Percentiles rank a stretch among this genome's conserved stretches.
phyloP scores from a whole-genome alignment of 2,888 invertebrate genomes.

The Cosmia trapezina region DNA sequence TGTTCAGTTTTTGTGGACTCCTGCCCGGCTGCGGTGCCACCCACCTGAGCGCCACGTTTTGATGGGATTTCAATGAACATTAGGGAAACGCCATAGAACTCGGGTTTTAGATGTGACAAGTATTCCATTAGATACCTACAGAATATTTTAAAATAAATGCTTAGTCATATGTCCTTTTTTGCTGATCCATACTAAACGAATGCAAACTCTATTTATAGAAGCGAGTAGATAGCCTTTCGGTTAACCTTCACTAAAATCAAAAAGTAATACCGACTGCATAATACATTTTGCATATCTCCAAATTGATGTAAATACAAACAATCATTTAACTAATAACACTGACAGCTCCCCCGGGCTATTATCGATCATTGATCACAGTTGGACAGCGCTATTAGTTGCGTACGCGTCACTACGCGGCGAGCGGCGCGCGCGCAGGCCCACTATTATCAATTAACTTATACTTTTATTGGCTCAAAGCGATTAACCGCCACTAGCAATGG shows the following conservation, averaged over 20 bases:
- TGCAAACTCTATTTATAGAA: no score
- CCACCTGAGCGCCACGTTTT: constrained; percentile 52
- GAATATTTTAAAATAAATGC: background rate
- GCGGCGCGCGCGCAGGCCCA: constrained; percentile 51
- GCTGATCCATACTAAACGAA: background rate
- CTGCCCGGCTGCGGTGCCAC: constrained; percentile 61
- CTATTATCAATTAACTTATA: constrained; percentile 62
- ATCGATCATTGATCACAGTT: constrained; percentile 56
- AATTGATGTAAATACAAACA: constrained; percentile 44
- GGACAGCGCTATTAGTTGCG: constrained; percentile 51
- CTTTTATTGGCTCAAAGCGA: constrained; percentile 62
- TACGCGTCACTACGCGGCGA: constrained; percentile 30
- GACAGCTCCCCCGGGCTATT: constrained; percentile 18
- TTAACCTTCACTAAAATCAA: background rate
- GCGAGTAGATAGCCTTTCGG: no score
- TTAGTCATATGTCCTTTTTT: no score
- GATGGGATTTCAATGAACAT: constrained; percentile 31
- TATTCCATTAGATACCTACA: background rate
- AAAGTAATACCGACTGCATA: background rate
- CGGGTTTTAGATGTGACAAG: constrained; percentile 12
- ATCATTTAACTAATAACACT: constrained; percentile 31
- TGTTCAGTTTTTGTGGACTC: constrained; percentile 67
- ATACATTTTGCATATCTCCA: no score
- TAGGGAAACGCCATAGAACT: constrained; percentile 35
- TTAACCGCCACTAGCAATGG: constrained; percentile 59